Evolutionary conservation across 2,113 vertebrate genomes (phyloP).

Genomic region (Melanocharis versteri): DNA sequence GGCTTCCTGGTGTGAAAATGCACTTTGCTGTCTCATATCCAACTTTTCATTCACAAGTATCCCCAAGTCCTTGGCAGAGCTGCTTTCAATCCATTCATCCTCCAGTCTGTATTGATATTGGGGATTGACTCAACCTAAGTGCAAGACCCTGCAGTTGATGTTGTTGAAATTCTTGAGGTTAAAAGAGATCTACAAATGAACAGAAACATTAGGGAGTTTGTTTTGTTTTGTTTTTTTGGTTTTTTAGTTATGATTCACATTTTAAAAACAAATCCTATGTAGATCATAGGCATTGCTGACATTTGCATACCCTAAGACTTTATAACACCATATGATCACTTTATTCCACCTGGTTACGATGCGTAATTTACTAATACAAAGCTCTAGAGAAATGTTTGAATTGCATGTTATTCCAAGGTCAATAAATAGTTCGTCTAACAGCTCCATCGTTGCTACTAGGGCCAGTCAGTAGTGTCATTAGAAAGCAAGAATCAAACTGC

Average conservation of each 20-base stretch:
- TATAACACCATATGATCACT: not conserved
- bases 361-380: not conserved
- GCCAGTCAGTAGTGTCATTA: not conserved
- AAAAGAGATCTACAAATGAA: not conserved
- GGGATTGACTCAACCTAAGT: too few species aligned
- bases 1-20: not conserved
- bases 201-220: not conserved
- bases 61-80: not conserved
- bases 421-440: not conserved
- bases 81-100: not conserved
- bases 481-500: not conserved
- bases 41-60: not conserved
- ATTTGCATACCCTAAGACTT: not conserved
- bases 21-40: not conserved
- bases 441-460: not conserved
- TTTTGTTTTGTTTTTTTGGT: not conserved
- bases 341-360: not conserved
- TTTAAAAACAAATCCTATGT: not conserved
- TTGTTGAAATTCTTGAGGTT: not conserved
- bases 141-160: not conserved
- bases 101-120: rapidly evolving
- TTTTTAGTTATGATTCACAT: not conserved
- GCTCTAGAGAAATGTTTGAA: not conserved
- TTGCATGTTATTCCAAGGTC: not conserved
- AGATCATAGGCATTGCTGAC: not conserved